These are phyloP conservation scores for Phalanger gymnotis DNA, from an alignment of 2,797 vertebrate species.

Conservation along the genomic window DNA sequence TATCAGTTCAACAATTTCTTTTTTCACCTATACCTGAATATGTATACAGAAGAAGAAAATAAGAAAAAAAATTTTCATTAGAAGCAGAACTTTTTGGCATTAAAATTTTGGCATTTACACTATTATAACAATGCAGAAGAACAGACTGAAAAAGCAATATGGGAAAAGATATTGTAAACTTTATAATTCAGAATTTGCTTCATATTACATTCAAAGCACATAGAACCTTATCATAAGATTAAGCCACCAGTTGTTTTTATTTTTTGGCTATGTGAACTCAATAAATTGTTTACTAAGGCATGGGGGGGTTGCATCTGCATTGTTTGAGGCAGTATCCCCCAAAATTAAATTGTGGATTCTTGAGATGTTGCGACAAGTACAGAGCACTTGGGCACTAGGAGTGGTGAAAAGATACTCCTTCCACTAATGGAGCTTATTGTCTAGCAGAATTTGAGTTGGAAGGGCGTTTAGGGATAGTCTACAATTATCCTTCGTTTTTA, in stretches of 20 bases:
- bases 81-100: not conserved
- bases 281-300: not conserved
- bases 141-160: not conserved
- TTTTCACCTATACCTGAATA: not conserved
- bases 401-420: not conserved
- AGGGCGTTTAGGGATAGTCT: not conserved
- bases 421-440: not conserved
- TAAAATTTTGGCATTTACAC: not conserved
- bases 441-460: not conserved
- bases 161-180: not conserved
- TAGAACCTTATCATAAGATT: not conserved
- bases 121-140: not conserved
- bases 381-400: not conserved
- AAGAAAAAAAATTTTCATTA: not conserved
- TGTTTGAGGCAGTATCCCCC: not conserved
- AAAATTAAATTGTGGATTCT: not conserved
- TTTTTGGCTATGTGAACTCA: not conserved
- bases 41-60: not conserved
- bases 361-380: not conserved
- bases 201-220: not conserved
- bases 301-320: not conserved
- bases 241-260: not conserved
- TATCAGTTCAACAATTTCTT: not conserved
- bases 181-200: not conserved
- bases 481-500: not conserved